Evolutionary conservation across 2,113 vertebrate species (phyloP).

Genomic region (Helogale parvula): DNA sequence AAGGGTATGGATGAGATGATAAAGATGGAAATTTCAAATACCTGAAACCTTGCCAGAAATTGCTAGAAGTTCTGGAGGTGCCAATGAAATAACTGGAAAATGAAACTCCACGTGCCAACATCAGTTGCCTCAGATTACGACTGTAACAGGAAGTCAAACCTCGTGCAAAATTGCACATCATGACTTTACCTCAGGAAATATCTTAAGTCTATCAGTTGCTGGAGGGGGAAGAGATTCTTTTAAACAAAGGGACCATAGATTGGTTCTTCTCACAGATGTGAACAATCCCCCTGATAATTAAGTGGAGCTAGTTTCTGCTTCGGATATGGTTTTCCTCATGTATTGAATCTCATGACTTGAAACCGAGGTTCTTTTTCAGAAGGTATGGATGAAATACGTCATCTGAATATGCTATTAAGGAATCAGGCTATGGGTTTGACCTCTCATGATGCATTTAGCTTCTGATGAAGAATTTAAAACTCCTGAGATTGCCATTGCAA

Average conservation of each 20-base stretch:
- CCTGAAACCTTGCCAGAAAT: not conserved
- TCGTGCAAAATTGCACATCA: not conserved
- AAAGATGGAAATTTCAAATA: not conserved
- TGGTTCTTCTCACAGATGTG: slow-evolving; percentile 32
- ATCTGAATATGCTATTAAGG: not conserved
- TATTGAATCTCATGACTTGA: slow-evolving; percentile 40
- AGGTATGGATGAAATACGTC: not conserved
- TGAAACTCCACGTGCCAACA: not conserved
- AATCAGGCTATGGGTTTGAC: not conserved
- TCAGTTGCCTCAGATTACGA: not conserved
- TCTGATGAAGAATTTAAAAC: not conserved
- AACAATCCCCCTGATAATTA: not conserved
- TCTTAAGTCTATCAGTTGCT: not conserved
- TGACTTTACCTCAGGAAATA: slow-evolving; percentile 13
- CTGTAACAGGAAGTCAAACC: not conserved
- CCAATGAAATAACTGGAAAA: not conserved
- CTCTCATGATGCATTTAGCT: slow-evolving; percentile 21
- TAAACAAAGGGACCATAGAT: not conserved
- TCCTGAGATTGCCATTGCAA: not conserved
- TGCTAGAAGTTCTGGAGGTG: not conserved
- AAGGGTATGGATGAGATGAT: not conserved
- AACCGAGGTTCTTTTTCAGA: not conserved
- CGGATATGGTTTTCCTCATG: not conserved
- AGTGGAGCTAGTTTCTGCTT: not conserved
- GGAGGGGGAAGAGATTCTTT: not conserved